Evolutionary conservation across 1,140 invertebrate genomes (phyloP), one percentile per base, ranked within the genome.

Genomic region (Diploscapter pachys): DNA sequence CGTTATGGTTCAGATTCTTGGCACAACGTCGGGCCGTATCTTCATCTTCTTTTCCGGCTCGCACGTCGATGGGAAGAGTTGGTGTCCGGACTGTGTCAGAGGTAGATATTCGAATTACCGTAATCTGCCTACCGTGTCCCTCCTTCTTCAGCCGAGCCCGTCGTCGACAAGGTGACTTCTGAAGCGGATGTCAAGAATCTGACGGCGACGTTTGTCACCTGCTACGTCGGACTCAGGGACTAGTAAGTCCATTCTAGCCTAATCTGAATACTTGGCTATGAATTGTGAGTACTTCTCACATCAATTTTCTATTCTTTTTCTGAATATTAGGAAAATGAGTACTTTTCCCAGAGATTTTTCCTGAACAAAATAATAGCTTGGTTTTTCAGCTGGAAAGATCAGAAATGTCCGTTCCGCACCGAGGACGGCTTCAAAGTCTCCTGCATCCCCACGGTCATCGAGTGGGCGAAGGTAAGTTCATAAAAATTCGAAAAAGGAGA

Each of bases 81-180:
- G 87, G 87, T 88, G 87, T 68, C 86, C 87, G 5, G 87, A 88
- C 73, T 88, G 87, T 81, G 86, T 88, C 4, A 66, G 79, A 9
- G 72, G 71, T 73, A 63, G 54, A 63, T 6, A 64, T n/a, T 9
- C 11, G 48, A 11, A 59, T 11, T 59, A 11, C 57, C 31, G n/a
- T 55, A 9, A 9, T 50, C 52, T 31, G 13, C 11, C 3, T 6
- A 56, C 57, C 11, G 51, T 4, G 13, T 61, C 31, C 8, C 63
- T 31, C 51, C 8, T 71, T 62, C 13, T 73, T 51, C 74, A 84
- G 87, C 87, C 71, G 85, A 87, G 68, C 86, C 86, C 51, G 85
- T 87, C 4, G 78, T 88, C 5, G 75, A 84, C 51, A 78, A 76
- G 9, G 84, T 82, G 59, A 72, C 87, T 31, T 76, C 83, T 59